phyloP scores from a whole-genome alignment of 1,140 invertebrate genomes.

The Nasonia longicornis region DNA sequence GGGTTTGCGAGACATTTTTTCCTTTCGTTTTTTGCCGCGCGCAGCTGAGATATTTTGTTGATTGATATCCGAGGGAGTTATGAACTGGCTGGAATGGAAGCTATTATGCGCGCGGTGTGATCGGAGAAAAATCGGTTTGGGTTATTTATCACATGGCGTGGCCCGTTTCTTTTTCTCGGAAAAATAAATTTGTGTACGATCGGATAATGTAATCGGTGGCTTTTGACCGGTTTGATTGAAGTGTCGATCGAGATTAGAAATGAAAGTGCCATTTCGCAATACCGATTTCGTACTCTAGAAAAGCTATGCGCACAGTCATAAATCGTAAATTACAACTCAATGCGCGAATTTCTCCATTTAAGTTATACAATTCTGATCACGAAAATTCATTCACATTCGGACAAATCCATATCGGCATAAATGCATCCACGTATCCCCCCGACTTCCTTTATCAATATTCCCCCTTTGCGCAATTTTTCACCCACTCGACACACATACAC shows the following conservation, averaged over 20 bases:
- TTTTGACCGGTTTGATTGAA: not conserved
- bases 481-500: not conserved
- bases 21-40: no score
- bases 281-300: no score
- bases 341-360: no score
- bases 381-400: no score
- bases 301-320: not conserved
- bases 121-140: not conserved
- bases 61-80: not conserved
- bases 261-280: no score
- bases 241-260: not conserved
- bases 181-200: no score
- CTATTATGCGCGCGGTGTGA: not conserved
- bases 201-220: no score
- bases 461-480: not conserved
- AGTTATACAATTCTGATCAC: no score
- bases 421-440: no score
- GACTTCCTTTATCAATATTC: slow-evolving; percentile 2
- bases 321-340: not conserved
- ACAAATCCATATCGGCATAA: not conserved
- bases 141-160: not conserved
- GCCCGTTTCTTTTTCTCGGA: no score
- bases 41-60: not conserved
- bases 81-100: no score
- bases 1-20: no score